These are phyloP conservation scores for Neosilurus hyrtlii DNA, from an alignment of 2,797 vertebrate species.

Conservation along the genomic window DNA sequence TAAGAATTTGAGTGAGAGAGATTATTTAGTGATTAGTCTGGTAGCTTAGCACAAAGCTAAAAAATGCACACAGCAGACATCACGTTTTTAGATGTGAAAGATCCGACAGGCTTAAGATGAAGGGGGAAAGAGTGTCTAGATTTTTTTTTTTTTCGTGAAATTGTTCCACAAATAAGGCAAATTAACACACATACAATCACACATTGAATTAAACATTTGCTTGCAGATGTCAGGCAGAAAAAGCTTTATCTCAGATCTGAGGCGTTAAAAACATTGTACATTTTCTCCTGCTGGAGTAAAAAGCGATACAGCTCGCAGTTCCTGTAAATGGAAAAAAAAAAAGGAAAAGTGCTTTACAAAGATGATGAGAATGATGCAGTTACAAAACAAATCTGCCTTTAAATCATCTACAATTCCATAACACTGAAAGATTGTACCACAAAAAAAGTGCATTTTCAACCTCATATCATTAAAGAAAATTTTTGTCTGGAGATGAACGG, in stretches of 20 bases:
- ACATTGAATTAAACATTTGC: background rate
- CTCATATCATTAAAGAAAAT: background rate
- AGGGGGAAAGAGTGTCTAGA: background rate
- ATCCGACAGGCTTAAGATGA: background rate
- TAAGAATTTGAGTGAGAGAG: background rate
- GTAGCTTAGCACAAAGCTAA: background rate
- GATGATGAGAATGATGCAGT: slow-evolving; percentile 14
- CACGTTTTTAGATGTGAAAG: background rate
- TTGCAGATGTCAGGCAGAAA: slow-evolving; percentile 12
- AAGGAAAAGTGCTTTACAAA: slow-evolving; percentile 40
- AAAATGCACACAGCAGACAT: background rate
- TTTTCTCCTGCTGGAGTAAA: slow-evolving; percentile 15
- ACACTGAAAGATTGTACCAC: slow-evolving; percentile 43
- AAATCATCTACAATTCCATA: slow-evolving; percentile 25
- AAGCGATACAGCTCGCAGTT: slow-evolving; percentile 3
- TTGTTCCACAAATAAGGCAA: background rate
- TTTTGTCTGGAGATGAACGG: slow-evolving; percentile 1
- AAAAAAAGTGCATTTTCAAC: slow-evolving; percentile 28
- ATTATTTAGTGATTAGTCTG: background rate
- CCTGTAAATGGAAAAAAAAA: background rate
- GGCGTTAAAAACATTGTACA: slow-evolving; percentile 43
- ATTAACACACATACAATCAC: background rate
- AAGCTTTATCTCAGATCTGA: slow-evolving; percentile 35
- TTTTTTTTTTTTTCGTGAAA: background rate
- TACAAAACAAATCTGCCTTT: slow-evolving; percentile 31